Evolutionary conservation across 1,140 invertebrate species (phyloP).

Genomic region (Formica exsecta): DNA sequence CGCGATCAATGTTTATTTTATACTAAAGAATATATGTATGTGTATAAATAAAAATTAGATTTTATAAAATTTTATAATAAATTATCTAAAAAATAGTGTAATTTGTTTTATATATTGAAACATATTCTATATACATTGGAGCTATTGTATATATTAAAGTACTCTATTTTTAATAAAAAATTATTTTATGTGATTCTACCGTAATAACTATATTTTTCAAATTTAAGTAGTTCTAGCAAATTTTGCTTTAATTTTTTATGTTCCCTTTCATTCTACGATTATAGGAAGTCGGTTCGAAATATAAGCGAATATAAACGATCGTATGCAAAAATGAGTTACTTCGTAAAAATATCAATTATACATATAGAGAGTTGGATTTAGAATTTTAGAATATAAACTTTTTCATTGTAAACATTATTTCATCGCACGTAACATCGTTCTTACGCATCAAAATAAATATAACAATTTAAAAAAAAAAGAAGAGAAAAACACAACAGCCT

Average conservation of each 20-base stretch:
- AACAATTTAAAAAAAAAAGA: not conserved
- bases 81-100: not conserved
- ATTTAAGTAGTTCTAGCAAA: not conserved
- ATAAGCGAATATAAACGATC: not conserved
- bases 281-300: too few species aligned
- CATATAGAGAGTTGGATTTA: not conserved
- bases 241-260: not conserved
- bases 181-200: not conserved
- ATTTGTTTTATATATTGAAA: not conserved
- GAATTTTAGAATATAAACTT: not conserved
- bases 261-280: not conserved
- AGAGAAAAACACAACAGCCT: not conserved
- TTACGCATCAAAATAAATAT: not conserved
- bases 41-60: not conserved
- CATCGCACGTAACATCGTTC: not conserved
- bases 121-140: not conserved
- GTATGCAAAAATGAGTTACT: not conserved
- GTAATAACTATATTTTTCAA: not conserved
- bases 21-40: not conserved
- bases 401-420: not conserved
- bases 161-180: not conserved
- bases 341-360: not conserved
- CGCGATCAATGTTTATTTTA: not conserved
- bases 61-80: not conserved
- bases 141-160: not conserved